A percentile compares a stretch with the other conserved stretches of the same genome.
Evolutionary conservation across 2,888 invertebrate genomes (phyloP).

Genomic region (Sarcophaga caerulescens): DNA sequence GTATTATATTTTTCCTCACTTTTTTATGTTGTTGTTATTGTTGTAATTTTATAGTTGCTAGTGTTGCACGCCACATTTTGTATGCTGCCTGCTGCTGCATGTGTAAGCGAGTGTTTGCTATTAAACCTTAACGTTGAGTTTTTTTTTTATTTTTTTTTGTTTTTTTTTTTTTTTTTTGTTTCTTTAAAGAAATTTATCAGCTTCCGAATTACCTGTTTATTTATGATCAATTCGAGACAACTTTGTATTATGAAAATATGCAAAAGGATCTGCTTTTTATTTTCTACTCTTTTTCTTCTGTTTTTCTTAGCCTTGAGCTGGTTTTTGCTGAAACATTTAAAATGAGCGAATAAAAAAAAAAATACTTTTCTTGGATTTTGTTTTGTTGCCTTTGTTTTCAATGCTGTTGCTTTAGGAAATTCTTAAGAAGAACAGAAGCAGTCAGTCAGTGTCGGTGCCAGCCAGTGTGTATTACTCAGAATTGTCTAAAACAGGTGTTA

Average conservation of each 20-base stretch:
- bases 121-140: slow-evolving; percentile 33
- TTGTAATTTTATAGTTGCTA: neutral
- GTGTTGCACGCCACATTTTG: neutral
- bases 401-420: slow-evolving; percentile 35
- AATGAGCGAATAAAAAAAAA: neutral
- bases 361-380: slow-evolving; percentile 4
- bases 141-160: no score
- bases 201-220: slow-evolving; percentile 79
- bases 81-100: neutral
- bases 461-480: neutral
- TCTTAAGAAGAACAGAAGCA: slow-evolving; percentile 43
- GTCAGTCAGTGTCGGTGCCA: neutral
- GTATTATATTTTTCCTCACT: neutral
- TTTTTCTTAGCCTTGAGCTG: slow-evolving; percentile 57
- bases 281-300: neutral
- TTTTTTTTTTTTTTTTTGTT: slow-evolving; percentile 12
- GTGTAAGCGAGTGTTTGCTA: slow-evolving; percentile 21
- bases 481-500: slow-evolving; percentile 58
- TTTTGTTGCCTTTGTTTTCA: no score
- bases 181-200: slow-evolving; percentile 73
- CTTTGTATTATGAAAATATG: slow-evolving; percentile 34
- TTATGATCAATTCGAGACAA: slow-evolving; percentile 34
- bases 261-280: slow-evolving; percentile 50
- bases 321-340: slow-evolving; percentile 43
- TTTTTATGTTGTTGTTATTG: neutral